These are phyloP conservation scores for Penaeus japonicus DNA, from an alignment of 1,140 invertebrate species.

Conservation along the genomic window DNA sequence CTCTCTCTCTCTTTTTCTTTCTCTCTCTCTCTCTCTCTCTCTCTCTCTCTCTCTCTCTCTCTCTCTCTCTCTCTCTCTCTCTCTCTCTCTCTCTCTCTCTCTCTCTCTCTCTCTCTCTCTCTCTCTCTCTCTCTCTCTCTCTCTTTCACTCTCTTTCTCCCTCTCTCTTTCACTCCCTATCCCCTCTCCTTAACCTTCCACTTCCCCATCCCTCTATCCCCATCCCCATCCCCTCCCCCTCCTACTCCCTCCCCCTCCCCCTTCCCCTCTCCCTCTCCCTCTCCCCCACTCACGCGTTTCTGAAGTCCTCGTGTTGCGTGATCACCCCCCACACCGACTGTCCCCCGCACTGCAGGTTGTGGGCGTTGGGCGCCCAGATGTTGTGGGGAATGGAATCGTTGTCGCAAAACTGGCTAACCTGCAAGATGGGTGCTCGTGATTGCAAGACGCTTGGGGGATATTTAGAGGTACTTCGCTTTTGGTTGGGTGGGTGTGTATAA, in stretches of 20 bases:
- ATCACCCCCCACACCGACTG: conserved; percentile 61
- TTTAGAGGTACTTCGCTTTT: too few species aligned
- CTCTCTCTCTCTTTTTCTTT: not conserved
- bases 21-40: not conserved
- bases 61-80: not conserved
- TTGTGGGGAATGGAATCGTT: conserved; percentile 60
- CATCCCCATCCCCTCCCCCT: too few species aligned
- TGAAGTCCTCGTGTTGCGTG: conserved; percentile 60
- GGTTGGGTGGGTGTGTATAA: too few species aligned
- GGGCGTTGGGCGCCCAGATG: conserved; percentile 62
- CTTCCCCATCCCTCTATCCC: not conserved
- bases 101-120: not conserved
- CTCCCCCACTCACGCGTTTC: not conserved
- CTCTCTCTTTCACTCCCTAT: too few species aligned
- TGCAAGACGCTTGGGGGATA: not conserved
- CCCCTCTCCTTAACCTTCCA: too few species aligned
- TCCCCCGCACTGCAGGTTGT: conserved; percentile 62
- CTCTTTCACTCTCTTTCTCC: not conserved
- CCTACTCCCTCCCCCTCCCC: not conserved
- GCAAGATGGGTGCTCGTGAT: not conserved
- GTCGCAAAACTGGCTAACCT: conserved; percentile 59
- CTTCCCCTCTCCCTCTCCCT: not conserved
- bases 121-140: not conserved
- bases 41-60: not conserved
- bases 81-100: not conserved